A percentile compares a stretch with the other conserved stretches of the same genome.
phyloP scores from a whole-genome alignment of 1,140 invertebrate genomes.

The Trinorchestia longiramus region DNA sequence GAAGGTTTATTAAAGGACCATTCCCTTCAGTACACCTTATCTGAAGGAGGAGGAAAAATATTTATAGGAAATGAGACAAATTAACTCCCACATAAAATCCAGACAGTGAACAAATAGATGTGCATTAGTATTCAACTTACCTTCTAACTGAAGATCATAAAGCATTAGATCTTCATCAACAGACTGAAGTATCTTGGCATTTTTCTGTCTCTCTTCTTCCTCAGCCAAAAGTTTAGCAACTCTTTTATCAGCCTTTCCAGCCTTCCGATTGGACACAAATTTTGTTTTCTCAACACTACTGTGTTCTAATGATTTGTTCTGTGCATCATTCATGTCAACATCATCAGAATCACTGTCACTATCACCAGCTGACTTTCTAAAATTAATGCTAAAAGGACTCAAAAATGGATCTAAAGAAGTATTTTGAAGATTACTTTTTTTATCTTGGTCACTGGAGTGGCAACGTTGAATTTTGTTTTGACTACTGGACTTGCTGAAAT shows the following conservation, averaged over 20 bases:
- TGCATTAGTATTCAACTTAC: neutral
- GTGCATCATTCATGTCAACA: neutral
- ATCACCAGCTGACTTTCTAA: neutral
- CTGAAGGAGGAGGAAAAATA: no score
- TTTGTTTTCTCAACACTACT: neutral
- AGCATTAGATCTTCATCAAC: slow-evolving; percentile 40
- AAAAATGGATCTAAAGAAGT: neutral
- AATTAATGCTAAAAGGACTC: neutral
- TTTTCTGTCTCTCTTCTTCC: neutral
- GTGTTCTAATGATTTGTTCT: neutral
- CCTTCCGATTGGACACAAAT: neutral
- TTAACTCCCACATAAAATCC: neutral
- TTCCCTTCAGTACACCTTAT: no score
- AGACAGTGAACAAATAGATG: neutral
- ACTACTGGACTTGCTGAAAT: neutral
- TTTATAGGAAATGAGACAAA: no score
- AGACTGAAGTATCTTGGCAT: slow-evolving; percentile 9
- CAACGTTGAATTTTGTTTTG: neutral
- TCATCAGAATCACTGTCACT: slow-evolving; percentile 35
- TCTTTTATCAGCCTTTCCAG: slow-evolving; percentile 22
- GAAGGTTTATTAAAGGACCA: no score
- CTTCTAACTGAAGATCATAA: slow-evolving; percentile 45
- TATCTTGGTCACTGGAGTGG: neutral
- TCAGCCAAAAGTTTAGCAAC: slow-evolving; percentile 29
- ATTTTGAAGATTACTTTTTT: neutral